These are phyloP conservation scores for Xanthorhoe designata DNA, from an alignment of 2,888 invertebrate genomes.

Conservation along the genomic window DNA sequence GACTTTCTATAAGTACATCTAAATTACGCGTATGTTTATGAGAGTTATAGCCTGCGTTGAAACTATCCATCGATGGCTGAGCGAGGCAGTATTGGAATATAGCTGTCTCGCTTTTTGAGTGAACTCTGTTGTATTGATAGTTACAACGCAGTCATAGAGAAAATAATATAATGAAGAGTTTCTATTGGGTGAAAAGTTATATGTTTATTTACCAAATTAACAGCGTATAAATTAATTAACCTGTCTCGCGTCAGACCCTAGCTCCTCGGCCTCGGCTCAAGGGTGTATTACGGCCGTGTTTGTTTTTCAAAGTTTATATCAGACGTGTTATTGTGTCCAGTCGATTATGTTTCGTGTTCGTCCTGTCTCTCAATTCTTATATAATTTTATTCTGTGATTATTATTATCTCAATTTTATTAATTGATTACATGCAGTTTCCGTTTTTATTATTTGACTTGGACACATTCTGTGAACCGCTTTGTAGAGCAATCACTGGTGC, in stretches of 20 bases:
- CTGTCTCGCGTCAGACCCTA: constrained; percentile 49
- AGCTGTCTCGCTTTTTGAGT: constrained; percentile 6
- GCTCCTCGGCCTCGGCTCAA: constrained; percentile 17
- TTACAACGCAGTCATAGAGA: constrained; percentile 53
- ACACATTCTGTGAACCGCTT: constrained; percentile 51
- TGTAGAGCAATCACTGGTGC: constrained; percentile 50
- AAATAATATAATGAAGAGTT: constrained; percentile 83
- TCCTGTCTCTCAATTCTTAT: constrained; percentile 71
- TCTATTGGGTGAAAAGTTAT: constrained; percentile 80
- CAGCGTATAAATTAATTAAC: constrained; percentile 57
- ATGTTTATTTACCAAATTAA: constrained; percentile 82
- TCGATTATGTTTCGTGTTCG: constrained; percentile 72
- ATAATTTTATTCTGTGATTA: constrained; percentile 83
- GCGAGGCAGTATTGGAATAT: not conserved
- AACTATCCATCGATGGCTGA: constrained; percentile 16
- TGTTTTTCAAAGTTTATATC: constrained; percentile 77
- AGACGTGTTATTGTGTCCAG: constrained; percentile 74
- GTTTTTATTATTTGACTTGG: constrained; percentile 57
- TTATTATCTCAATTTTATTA: constrained; percentile 35
- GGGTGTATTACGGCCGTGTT: constrained; percentile 51
- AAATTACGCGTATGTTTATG: constrained; percentile 74
- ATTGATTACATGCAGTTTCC: constrained; percentile 20
- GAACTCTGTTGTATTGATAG: constrained; percentile 21
- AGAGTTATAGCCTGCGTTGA: constrained; percentile 60
- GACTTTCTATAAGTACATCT: constrained; percentile 78